Evolutionary conservation across 30 jellyfish, hydroid and myxozoan species (phyloP), one percentile per base, ranked within the genome.

Genomic region (Cassiopea xamachana): DNA sequence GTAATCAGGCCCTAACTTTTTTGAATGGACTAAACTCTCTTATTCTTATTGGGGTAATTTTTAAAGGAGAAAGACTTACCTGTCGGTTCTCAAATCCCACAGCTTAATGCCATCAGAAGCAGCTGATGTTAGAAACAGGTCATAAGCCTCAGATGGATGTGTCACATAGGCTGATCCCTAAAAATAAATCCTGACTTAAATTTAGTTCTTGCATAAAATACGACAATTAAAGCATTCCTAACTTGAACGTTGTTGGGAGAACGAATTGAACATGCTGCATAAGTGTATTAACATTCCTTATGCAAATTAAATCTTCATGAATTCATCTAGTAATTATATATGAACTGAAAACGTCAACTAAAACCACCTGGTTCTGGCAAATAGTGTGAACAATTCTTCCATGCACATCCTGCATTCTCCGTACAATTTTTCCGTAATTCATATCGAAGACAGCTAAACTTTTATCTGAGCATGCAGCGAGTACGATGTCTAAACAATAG

Each of bases 111-210:
- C 99, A 77, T 95, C 99, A 16, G 97, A 76, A 48, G 98, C 89
- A 27, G 99, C 99, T 27, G 99, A 83, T 10, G 99, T 95, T n/a
- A 95, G 46, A 67, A 95, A 95, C 83, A 95, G 77, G 69, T 95
- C 99, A 77, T 95, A 95, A 39, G 98, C 98, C 50, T 95, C 99
- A 10, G 98, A 88, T 12, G 99, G 90, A 50, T 91, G 99, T 1
- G 98, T 69, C 60, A 91, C 98, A 55, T 44, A 92, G 15, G 95
- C 93, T 8, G 99, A 95, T 17, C 99, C 99, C 99, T 95, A 90
- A 10, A 76, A 77, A 60, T 39, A 73, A 27, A 1, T 10, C 64
- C 12, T 55, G 64, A 10, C 12, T 55, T 3, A 55, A 55, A 55
- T 6, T 0, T 0, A 73, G 50, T 5, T 10, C 64, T 55, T 55